Conservation (phyloP, 2,797 vertebrate genomes). For the Adelosebastes latens region DNA sequence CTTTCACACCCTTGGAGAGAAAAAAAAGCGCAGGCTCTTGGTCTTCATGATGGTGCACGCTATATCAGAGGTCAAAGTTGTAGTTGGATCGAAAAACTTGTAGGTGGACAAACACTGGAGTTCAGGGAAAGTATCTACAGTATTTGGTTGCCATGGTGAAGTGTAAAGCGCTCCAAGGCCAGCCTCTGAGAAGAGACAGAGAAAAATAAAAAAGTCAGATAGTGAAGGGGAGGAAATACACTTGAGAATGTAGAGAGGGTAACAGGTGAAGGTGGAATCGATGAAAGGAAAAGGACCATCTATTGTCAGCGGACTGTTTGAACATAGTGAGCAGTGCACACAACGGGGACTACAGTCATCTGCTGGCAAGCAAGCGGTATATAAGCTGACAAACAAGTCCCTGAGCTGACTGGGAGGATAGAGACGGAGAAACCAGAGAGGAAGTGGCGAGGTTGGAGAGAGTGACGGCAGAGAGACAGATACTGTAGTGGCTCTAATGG, state of each 20-base stretch:
- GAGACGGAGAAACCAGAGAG: not conserved
- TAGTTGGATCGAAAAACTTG: not conserved
- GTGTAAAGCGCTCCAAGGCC: not conserved
- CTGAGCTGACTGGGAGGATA: not conserved
- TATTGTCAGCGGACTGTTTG: conserved; percentile 2
- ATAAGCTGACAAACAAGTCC: conserved; percentile 14
- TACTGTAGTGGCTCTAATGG: not conserved
- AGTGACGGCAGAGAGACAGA: not conserved
- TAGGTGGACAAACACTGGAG: not conserved
- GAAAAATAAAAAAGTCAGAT: not conserved
- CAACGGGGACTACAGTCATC: not conserved
- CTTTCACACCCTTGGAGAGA: not conserved
- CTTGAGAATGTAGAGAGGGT: not conserved
- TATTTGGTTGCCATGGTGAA: conserved; percentile 18
- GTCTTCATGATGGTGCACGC: not conserved
- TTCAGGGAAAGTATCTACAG: not conserved
- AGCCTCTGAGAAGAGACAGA: not conserved
- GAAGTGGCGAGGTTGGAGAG: not conserved
- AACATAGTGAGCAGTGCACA: not conserved
- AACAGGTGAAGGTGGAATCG: conserved; percentile 19
- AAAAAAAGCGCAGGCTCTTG: not conserved
- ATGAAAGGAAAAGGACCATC: conserved; percentile 11
- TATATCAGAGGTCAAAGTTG: not conserved
- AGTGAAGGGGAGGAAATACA: not conserved
- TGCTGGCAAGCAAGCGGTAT: not conserved